Base-by-base conservation (phyloP, 2,113 vertebrate genomes). In the Blennius ocellaris region DNA sequence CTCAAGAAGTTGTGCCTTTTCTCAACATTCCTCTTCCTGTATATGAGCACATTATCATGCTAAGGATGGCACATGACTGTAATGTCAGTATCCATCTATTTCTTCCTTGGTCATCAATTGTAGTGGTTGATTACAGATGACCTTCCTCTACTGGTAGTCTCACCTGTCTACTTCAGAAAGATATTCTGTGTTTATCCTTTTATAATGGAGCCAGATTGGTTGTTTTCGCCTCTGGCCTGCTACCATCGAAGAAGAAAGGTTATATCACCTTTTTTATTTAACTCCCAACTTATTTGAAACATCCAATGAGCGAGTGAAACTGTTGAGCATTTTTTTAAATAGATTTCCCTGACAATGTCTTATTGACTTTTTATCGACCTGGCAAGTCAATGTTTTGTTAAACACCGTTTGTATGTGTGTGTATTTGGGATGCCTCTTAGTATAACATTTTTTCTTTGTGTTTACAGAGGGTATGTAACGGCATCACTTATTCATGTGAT, bases 171-270 rank as follows among this genome's bases (percentile, higher is more conserved):
- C 21, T 48, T 38, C 47, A 40, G 7, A 57, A 30, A 37, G 30
- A 7, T n/a, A 11, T 38, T 49, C 44, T 57, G 40, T 73, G n/a
- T 74, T 66, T 51, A 11, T n/a, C 38, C 11, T 53, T 30, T 30
- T 30, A 30, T 30, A 30, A 30, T 30, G 21, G 21, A 30, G 21
- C 21, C 21, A 30, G 21, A 63, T 66, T 66, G 36, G 12, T 16
- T 70, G 58, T 69, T 49, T 45, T 63, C 16, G 64, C 76, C 44
- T 75, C 38, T 82, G 54, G 50, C 70, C 73, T 68, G n/a, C 52
- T 36, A 9, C 49, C 48, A 48, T 21, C 11, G 3, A 6, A 11
- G 30, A 6, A 5, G 12, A 69, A 62, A 21, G 39, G 45, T 48
- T 53, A 63, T 30, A 21, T 43, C 14, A 6, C 17, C 52, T 44